Evolutionary conservation across 2,797 vertebrate species (phyloP), one percentile per base, ranked within the genome.

Genomic region (Lagodon rhomboides): DNA sequence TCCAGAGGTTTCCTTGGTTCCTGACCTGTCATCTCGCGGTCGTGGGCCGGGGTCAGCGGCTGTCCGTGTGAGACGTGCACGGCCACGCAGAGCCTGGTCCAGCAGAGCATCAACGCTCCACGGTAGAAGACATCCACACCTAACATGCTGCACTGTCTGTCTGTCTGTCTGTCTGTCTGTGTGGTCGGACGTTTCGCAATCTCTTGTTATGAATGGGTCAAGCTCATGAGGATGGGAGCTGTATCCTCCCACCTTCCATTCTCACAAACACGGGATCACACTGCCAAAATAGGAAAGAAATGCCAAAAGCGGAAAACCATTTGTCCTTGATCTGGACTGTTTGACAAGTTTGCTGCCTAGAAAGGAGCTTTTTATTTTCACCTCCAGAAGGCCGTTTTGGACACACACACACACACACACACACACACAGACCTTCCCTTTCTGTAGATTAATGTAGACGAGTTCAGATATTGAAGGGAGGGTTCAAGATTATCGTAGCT

Each of bases 321-420:
- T 50, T 70, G 93, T 89, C 95, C 94, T 96, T 95, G 94, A 78
- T 38, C 38, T 38, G 10, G 38, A 34, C 38, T 38, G 38, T 11
- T 38, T 38, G 38, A 38, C 11, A 38, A 1, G 44, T 16, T 46
- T 46, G 3, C 44, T 34, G 17, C 30, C 38, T 27, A 58, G 68
- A 58, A 65, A 84, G 65, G 51, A 34, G 27, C 23, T 69, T 65
- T 53, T 38, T 38, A n/a, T n/a, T 4, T 63, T 76, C 27, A 61
- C 55, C 50, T 43, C 34, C 13, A 68, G 78, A 51, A 70, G 43
- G 50, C 59, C 25, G 30, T 23, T 69, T 22, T 71, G 62, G 54
- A 86, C 41, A 71, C 56, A 44, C 51, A 60, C n/a, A 38, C 53
- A 46, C 68, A 23, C 10, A 67, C 53, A 30, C 30, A 53, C 63